Percentiles rank a stretch among this genome's conserved stretches.
These are phyloP conservation scores for Sterna hirundo DNA, from an alignment of 2,113 vertebrate species.

Conservation along the genomic window DNA sequence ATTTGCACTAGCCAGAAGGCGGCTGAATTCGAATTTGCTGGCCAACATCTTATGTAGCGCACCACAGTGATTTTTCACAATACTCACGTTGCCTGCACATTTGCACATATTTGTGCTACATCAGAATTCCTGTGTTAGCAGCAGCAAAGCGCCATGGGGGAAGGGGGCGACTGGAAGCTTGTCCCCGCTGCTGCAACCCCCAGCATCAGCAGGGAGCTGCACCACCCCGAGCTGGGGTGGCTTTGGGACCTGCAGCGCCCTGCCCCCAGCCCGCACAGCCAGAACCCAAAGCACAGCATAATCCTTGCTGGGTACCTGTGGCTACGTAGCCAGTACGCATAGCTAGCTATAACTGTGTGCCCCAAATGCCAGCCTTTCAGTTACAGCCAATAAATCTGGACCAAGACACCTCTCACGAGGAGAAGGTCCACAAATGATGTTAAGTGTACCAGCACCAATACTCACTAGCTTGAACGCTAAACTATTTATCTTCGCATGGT, in stretches of 20 bases:
- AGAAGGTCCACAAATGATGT: not conserved
- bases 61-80: not conserved
- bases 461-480: not conserved
- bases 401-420: rapidly evolving
- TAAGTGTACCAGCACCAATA: not conserved
- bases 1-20: not conserved
- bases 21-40: not conserved
- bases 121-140: not conserved
- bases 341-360: rapidly evolving
- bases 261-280: not conserved
- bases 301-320: rapidly evolving
- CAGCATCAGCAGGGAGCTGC: rapidly evolving
- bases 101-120: not conserved
- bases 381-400: not conserved
- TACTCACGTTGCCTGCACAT: rapidly evolving
- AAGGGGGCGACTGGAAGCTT: rapidly evolving
- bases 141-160: not conserved
- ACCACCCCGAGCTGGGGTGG: rapidly evolving
- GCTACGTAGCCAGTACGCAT: rapidly evolving
- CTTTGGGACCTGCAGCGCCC: not conserved
- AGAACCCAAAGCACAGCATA: not conserved
- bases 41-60: not conserved
- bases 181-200: rapidly evolving
- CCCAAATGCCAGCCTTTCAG: rapidly evolving
- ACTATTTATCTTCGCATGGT: not conserved